Conservation (phyloP, 2,888 invertebrate species). For the Dorcus hopei region DNA sequence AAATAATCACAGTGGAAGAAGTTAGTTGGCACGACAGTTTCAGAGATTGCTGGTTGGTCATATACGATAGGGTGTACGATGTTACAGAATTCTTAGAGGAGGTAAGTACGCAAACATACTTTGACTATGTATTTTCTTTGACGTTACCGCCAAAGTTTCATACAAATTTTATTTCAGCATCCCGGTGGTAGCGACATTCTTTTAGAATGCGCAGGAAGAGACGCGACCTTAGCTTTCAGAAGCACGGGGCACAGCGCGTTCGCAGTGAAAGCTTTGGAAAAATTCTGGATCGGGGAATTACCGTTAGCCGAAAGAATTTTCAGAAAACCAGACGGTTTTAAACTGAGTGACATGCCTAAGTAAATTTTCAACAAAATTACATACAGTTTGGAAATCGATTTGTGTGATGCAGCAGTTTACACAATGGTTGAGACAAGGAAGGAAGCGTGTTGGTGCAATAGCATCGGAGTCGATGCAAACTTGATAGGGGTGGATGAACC, state of each 20-base stretch:
- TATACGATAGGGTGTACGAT: constrained; percentile 83
- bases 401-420: not conserved
- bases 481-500: too few species aligned
- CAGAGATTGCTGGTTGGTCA: constrained; percentile 80
- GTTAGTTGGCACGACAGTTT: constrained; percentile 71
- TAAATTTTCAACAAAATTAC: constrained; percentile 27
- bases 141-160: not conserved
- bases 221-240: constrained; percentile 79
- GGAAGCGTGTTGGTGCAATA: too few species aligned
- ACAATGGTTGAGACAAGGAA: too few species aligned
- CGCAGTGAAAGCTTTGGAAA: constrained; percentile 63
- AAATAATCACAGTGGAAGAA: constrained; percentile 66
- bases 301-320: constrained; percentile 72
- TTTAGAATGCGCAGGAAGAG: constrained; percentile 79
- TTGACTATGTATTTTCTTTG: too few species aligned
- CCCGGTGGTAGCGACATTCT: constrained; percentile 82
- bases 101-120: constrained; percentile 46
- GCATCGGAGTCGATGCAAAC: too few species aligned
- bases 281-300: constrained; percentile 74
- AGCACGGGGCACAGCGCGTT: constrained; percentile 72
- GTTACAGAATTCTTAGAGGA: constrained; percentile 71
- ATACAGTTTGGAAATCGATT: constrained; percentile 2
- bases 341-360: constrained; percentile 57
- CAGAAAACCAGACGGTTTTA: constrained; percentile 59
- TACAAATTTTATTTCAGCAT: constrained; percentile 56